Conservation (phyloP, 1,140 invertebrate species). For the Drosophila lacertosa region DNA sequence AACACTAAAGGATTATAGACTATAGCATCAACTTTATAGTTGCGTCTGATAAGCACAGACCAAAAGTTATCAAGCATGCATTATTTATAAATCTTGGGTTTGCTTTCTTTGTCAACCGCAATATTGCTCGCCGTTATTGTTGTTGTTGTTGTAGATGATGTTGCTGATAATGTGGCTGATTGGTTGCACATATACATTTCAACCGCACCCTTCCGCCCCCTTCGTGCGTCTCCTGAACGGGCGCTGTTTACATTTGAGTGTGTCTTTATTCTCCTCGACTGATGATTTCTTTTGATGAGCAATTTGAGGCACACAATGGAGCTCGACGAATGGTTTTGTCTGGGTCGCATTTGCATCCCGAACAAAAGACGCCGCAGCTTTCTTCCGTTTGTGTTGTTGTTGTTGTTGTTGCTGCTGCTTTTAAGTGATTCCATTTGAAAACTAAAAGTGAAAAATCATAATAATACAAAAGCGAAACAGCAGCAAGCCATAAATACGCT, state of each 20-base stretch:
- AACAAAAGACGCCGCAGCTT: constrained; percentile 48
- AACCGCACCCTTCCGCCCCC: background rate
- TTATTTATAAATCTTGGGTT: constrained; percentile 67
- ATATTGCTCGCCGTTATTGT: constrained; percentile 39
- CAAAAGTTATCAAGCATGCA: constrained; percentile 17
- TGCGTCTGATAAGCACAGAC: constrained; percentile 5
- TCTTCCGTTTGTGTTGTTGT: constrained; percentile 22
- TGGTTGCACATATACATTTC: constrained; percentile 43
- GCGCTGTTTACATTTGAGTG: background rate
- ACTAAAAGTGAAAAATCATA: constrained; percentile 48
- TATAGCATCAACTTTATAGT: no score
- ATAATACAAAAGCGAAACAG: constrained; percentile 19
- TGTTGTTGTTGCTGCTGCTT: constrained; percentile 7
- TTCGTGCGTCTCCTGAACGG: background rate
- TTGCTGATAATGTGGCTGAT: constrained; percentile 67
- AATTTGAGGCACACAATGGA: constrained; percentile 56
- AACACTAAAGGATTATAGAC: no score
- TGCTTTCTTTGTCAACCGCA: constrained; percentile 63
- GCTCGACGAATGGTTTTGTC: constrained; percentile 40
- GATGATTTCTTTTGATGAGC: constrained; percentile 73
- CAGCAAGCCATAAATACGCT: constrained; percentile 29
- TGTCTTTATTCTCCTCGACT: constrained; percentile 21
- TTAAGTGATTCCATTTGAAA: constrained; percentile 47
- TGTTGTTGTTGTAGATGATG: constrained; percentile 43
- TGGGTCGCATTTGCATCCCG: constrained; percentile 45